These are phyloP conservation scores for Gonatopus flavifemur DNA, from an alignment of 1,140 invertebrate genomes.

Conservation along the genomic window DNA sequence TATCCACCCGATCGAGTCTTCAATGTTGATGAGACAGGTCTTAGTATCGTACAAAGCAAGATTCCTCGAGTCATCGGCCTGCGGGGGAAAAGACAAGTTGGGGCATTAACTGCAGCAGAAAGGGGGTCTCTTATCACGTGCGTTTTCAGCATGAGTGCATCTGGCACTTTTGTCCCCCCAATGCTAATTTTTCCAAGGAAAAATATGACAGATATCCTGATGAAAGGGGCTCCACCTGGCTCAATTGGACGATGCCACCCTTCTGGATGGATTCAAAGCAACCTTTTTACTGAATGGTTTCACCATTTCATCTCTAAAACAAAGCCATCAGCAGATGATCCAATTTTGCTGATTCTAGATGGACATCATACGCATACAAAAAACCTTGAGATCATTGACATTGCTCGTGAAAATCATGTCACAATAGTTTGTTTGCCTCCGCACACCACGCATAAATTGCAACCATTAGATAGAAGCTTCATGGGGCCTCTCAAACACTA, in stretches of 20 bases:
- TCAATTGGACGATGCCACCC: slow-evolving; percentile 30
- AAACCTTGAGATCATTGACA: background rate
- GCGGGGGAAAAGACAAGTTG: slow-evolving; percentile 19
- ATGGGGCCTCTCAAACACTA: slow-evolving; percentile 38
- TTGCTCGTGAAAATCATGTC: slow-evolving; percentile 1
- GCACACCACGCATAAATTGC: too few relatives aligned
- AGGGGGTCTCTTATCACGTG: slow-evolving; percentile 34
- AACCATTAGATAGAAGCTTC: slow-evolving; percentile 46
- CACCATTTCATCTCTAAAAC: slow-evolving; percentile 37
- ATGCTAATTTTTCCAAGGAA: slow-evolving; percentile 41
- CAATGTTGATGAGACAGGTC: slow-evolving; percentile 41
- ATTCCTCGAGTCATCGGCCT: background rate
- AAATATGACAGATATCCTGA: slow-evolving; percentile 21
- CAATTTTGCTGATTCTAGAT: slow-evolving; percentile 40
- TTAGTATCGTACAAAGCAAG: slow-evolving; percentile 28
- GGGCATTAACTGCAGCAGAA: slow-evolving; percentile 33
- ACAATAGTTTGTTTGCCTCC: slow-evolving; percentile 1
- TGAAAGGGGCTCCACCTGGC: slow-evolving; percentile 30
- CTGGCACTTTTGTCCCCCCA: slow-evolving; percentile 35
- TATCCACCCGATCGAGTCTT: slow-evolving; percentile 24
- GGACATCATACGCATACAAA: slow-evolving; percentile 33
- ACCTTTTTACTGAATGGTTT: slow-evolving; percentile 40
- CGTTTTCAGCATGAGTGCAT: slow-evolving; percentile 38
- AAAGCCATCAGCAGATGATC: slow-evolving; percentile 27
- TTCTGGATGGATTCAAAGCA: slow-evolving; percentile 38